Base-by-base conservation (phyloP, 2,888 invertebrate species). In the Sinelater perroti region DNA sequence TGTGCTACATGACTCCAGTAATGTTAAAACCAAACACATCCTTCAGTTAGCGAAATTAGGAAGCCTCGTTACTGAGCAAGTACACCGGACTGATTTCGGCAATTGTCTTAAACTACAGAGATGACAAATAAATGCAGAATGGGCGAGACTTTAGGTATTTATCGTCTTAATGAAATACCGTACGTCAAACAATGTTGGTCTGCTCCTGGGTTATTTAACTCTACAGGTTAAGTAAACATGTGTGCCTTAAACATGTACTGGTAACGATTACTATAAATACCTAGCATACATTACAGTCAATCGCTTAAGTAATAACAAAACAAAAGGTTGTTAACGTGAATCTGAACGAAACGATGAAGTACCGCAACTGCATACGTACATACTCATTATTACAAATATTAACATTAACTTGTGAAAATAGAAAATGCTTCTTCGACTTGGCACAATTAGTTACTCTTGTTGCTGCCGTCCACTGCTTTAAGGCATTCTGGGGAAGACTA, bases 191-290 rank as follows among this genome's bases (percentile, higher is more conserved):
- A 53, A 64, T 60, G 60, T 64, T 64, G 64, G 64, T 66, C 66
- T 56, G 60, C 64, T 61, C 63, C 60, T 64, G 61, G 60, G 60
- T 53, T 54, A 42, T 64, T 61, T 62, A 64, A 57, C 56, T 60
- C 62, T 63, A 64, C 38, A 51, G 59, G 56, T 61, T 61, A 60
- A 61, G 59, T 56, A 47, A 44, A 40, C 49, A 45, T 24, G 26
- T 51, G 53, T 61, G 58, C 63, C 55, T 33, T 60, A 49, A 61
- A 62, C 56, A 62, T 38, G 51, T 57, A 60, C 59, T 66, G 67
- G 65, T 67, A 67, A 67, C 67, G 64, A 66, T 56, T 58, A 53
- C 63, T 60, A 61, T 64, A 67, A 67, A 65, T 64, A 64, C 63
- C 65, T 52, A n/a, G n/a, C 51, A 45, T 35, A 17, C 14, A 40